Conservation (phyloP, 2,888 invertebrate genomes). For the Rhingia campestris region DNA sequence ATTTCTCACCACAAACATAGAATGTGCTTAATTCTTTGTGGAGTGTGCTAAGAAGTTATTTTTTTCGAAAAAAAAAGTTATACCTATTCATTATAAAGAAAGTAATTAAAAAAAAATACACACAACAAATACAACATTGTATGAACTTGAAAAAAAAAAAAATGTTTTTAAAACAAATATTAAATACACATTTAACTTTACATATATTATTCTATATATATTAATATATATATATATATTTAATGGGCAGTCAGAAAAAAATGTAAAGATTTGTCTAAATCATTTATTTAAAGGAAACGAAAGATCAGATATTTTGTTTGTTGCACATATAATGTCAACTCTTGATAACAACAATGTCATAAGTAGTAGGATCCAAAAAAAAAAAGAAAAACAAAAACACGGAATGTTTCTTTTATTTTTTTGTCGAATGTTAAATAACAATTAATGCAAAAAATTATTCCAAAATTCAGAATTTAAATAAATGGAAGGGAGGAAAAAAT, state of each 20-base stretch:
- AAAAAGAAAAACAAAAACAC: constrained; percentile 1
- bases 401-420: constrained; percentile 24
- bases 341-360: constrained; percentile 27
- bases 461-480: constrained; percentile 70
- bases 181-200: constrained; percentile 75
- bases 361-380: background rate
- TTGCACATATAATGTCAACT: constrained; percentile 33
- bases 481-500: constrained; percentile 70
- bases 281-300: constrained; percentile 68
- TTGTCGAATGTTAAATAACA: constrained; percentile 34
- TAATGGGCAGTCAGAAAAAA: constrained; percentile 78
- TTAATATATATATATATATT: constrained; percentile 40
- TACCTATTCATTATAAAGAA: constrained; percentile 55
- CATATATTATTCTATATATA: constrained; percentile 73
- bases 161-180: constrained; percentile 55
- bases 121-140: constrained; percentile 32
- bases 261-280: constrained; percentile 77
- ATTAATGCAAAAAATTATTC: constrained; percentile 38
- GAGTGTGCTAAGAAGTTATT: constrained; percentile 39
- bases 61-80: constrained; percentile 38
- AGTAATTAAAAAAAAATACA: constrained; percentile 27
- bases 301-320: constrained; percentile 2
- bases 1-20: constrained; percentile 32
- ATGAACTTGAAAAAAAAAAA: constrained; percentile 55
- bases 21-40: constrained; percentile 50